Percentiles rank a stretch among this genome's conserved stretches.
Evolutionary conservation across 1,140 invertebrate genomes (phyloP).

Genomic region (Planococcus citri): DNA sequence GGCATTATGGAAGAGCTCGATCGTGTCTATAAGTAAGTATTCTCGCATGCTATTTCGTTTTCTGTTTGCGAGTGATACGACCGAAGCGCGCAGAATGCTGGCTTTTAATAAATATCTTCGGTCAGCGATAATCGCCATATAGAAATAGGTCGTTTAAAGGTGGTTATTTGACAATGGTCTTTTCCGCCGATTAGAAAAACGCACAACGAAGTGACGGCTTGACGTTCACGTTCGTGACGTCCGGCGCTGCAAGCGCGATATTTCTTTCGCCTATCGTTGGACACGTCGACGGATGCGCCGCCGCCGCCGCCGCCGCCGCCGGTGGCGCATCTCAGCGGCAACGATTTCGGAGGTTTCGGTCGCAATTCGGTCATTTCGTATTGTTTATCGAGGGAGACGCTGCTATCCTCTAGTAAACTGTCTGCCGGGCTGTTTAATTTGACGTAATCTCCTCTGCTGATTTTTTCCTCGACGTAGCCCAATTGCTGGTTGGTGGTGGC

Average conservation of each 20-base stretch:
- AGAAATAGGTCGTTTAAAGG: conserved; percentile 50
- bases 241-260: conserved; percentile 37
- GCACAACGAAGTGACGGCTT: conserved; percentile 40
- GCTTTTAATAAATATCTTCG: background rate
- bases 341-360: conserved; percentile 34
- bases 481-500: background rate
- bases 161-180: conserved; percentile 51
- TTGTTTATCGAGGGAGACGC: conserved; percentile 27
- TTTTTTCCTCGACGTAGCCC: background rate
- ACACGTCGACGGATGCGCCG: conserved; percentile 28
- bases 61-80: too few relatives aligned
- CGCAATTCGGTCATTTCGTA: conserved; percentile 31
- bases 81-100: background rate
- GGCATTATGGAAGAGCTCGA: too few relatives aligned
- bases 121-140: conserved; percentile 43
- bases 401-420: conserved; percentile 31
- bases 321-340: conserved; percentile 31
- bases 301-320: conserved; percentile 29
- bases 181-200: conserved; percentile 51
- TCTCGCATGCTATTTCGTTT: too few relatives aligned
- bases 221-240: conserved; percentile 32
- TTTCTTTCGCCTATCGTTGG: conserved; percentile 32
- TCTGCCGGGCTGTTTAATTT: conserved; percentile 32
- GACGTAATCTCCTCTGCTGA: conserved; percentile 21
- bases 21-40: too few relatives aligned